Evolutionary conservation across 2,113 vertebrate genomes (phyloP).

Genomic region (Urocynchramus pylzowi): DNA sequence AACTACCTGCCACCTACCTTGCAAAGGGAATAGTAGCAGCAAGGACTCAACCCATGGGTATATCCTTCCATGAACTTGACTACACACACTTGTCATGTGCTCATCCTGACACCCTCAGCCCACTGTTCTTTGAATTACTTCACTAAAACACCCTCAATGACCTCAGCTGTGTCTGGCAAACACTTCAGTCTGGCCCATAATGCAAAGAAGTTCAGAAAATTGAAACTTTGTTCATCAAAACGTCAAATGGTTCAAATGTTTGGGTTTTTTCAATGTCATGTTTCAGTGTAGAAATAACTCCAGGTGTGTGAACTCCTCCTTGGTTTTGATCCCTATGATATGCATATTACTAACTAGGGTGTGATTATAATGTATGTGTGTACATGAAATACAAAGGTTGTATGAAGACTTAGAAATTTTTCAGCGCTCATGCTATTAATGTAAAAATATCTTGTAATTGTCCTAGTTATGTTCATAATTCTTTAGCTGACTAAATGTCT

Average conservation of each 20-base stretch:
- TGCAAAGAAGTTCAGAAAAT: background rate
- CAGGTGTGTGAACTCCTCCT: background rate
- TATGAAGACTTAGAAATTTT: background rate
- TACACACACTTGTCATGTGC: background rate
- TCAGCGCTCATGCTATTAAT: background rate
- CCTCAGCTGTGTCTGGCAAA: background rate
- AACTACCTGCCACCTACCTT: background rate
- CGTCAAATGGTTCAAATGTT: background rate
- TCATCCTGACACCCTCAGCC: background rate
- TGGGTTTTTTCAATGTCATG: background rate
- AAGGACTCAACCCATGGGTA: background rate
- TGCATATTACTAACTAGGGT: background rate
- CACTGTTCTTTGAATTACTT: background rate
- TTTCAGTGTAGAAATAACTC: background rate
- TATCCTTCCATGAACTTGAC: background rate
- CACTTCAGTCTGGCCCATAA: background rate
- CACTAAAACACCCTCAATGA: background rate
- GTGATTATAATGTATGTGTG: background rate
- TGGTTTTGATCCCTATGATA: background rate
- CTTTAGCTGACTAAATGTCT: background rate
- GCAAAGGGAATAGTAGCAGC: background rate
- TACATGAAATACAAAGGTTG: background rate
- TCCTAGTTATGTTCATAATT: background rate
- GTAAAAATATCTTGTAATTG: background rate
- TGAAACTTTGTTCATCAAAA: background rate